Conservation (phyloP, 35 echinoderm and acorn worm species). For the Amphiura filiformis region DNA sequence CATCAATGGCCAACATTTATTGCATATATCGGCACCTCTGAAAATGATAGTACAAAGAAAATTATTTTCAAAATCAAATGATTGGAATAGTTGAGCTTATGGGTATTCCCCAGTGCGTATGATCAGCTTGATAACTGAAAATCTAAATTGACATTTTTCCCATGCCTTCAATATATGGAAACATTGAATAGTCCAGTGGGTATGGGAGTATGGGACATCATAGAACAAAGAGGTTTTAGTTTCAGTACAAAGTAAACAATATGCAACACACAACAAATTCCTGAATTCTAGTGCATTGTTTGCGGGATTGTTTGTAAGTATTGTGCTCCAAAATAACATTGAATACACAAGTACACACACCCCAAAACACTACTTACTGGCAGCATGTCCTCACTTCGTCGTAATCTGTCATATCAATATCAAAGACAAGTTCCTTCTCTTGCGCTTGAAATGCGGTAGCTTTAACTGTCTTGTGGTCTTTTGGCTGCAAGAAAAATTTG, state of each 20-base stretch:
- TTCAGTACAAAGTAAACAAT: no score
- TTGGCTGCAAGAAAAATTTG: constrained; percentile 59
- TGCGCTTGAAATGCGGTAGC: constrained; percentile 90
- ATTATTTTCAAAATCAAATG: no score
- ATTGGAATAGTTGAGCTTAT: no score
- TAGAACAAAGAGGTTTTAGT: no score
- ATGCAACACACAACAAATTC: not conserved
- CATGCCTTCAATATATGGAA: no score
- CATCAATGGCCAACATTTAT: constrained; percentile 95
- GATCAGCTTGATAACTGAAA: no score
- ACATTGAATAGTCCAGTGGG: no score
- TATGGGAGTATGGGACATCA: no score
- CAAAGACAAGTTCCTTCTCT: constrained; percentile 97
- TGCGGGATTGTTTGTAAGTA: not conserved
- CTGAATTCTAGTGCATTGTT: not conserved
- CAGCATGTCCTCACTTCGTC: constrained; percentile 95
- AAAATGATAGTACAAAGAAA: not conserved
- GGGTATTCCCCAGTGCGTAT: no score
- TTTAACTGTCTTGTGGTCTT: constrained; percentile 93
- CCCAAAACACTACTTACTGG: no score
- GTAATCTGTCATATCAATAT: constrained; percentile 99
- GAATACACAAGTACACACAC: not conserved
- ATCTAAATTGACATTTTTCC: no score
- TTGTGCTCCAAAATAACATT: not conserved
- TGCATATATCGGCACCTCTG: constrained; percentile 93